Evolutionary conservation across 2,797 vertebrate species (phyloP).

Genomic region (Salarias fasciatus): DNA sequence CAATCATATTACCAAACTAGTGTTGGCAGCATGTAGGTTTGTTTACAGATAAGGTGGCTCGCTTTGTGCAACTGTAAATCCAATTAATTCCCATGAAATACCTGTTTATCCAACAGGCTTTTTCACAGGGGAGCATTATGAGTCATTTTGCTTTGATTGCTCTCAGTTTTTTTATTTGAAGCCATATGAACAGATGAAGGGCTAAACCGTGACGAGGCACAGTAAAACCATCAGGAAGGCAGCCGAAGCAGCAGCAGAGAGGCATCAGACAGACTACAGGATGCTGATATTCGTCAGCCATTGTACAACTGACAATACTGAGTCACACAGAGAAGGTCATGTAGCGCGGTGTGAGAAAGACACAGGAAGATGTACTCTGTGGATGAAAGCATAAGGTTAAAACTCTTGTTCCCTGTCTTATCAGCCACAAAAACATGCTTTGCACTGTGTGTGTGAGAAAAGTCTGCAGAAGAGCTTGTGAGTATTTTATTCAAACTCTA

Average conservation of each 20-base stretch:
- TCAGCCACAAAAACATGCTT: too few species aligned
- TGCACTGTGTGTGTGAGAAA: too few species aligned
- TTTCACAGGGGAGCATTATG: slow-evolving; percentile 38
- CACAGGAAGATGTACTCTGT: not conserved
- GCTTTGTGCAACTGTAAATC: slow-evolving; percentile 29
- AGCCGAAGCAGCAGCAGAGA: not conserved
- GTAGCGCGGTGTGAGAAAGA: not conserved
- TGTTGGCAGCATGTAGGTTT: not conserved
- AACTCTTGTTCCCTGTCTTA: too few species aligned
- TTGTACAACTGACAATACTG: not conserved
- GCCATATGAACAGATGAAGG: slow-evolving; percentile 45
- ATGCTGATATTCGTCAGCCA: slow-evolving; percentile 1
- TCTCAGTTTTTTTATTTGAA: slow-evolving; percentile 40
- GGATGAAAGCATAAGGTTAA: too few species aligned
- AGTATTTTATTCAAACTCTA: too few species aligned
- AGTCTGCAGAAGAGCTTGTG: too few species aligned
- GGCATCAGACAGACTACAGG: slow-evolving; percentile 4
- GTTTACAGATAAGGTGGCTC: slow-evolving; percentile 8
- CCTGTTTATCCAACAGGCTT: slow-evolving; percentile 25
- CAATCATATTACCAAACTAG: too few species aligned
- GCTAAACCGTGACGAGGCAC: slow-evolving; percentile 34
- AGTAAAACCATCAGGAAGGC: slow-evolving; percentile 27
- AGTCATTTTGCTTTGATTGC: slow-evolving; percentile 49
- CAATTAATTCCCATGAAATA: slow-evolving; percentile 36
- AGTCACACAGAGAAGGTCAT: slow-evolving; percentile 1